A percentile compares a stretch with the other conserved stretches of the same genome.
Evolutionary conservation across 2,797 vertebrate species (phyloP).

Genomic region (Echiichthys vipera): DNA sequence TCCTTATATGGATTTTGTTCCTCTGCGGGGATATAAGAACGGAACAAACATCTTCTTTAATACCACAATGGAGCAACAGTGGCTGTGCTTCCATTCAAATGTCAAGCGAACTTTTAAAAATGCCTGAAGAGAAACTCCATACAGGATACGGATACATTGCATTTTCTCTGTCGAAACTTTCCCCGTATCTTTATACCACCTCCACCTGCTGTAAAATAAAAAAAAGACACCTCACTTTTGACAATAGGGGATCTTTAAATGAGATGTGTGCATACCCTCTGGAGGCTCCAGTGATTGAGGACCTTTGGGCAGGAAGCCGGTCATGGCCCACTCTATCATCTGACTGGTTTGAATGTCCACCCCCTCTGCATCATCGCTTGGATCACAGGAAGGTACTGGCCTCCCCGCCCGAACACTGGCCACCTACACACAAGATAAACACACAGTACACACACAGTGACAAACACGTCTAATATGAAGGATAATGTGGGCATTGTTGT

Average conservation of each 20-base stretch:
- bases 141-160: too few relatives aligned
- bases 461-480: slow-evolving; percentile 2
- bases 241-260: too few relatives aligned
- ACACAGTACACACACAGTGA: slow-evolving; percentile 9
- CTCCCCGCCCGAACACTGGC: slow-evolving; percentile 89
- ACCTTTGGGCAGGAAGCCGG: slow-evolving; percentile 90
- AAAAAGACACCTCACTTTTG: too few relatives aligned
- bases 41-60: neutral
- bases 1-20: slow-evolving; percentile 96
- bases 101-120: too few relatives aligned
- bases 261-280: slow-evolving; percentile 66
- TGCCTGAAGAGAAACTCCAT: too few relatives aligned
- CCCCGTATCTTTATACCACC: too few relatives aligned
- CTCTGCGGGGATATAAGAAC: slow-evolving; percentile 77
- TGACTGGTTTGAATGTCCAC: slow-evolving; percentile 91
- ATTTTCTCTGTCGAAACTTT: too few relatives aligned
- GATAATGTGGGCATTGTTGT: slow-evolving; percentile 7
- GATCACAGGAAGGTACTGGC: slow-evolving; percentile 82
- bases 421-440: slow-evolving; percentile 80
- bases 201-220: too few relatives aligned
- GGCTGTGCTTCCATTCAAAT: too few relatives aligned
- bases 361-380: slow-evolving; percentile 76
- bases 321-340: slow-evolving; percentile 94
- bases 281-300: slow-evolving; percentile 87
- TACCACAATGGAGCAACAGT: neutral